Conservation (phyloP, 2,888 invertebrate species). For the Ferrisia virgata region DNA sequence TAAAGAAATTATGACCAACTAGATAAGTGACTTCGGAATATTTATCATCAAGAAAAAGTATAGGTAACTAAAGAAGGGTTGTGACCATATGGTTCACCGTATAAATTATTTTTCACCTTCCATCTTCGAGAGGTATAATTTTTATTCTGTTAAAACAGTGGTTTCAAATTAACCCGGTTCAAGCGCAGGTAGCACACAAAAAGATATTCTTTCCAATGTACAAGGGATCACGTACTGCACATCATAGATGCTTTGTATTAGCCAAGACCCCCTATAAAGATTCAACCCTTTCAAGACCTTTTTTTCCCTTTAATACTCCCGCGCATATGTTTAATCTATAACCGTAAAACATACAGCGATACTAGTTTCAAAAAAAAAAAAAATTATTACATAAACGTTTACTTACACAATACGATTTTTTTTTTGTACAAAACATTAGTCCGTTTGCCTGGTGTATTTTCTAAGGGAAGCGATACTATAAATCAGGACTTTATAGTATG, state of each 20-base stretch:
- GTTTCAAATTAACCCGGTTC: neutral
- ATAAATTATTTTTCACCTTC: slow-evolving; percentile 6
- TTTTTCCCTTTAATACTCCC: neutral
- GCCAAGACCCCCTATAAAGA: neutral
- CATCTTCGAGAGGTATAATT: neutral
- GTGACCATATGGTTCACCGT: slow-evolving; percentile 21
- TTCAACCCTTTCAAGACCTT: neutral
- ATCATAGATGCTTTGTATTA: neutral
- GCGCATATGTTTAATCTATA: slow-evolving; percentile 1
- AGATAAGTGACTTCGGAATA: slow-evolving; percentile 26
- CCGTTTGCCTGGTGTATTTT: neutral
- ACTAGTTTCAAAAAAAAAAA: neutral
- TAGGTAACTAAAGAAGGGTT: neutral
- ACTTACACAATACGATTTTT: neutral
- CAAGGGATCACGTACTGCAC: neutral
- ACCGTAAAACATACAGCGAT: neutral
- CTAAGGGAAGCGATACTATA: too few species aligned
- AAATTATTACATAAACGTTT: neutral
- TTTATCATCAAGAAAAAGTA: neutral
- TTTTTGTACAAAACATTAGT: neutral
- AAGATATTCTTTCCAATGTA: neutral
- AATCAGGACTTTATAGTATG: too few species aligned
- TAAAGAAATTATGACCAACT: slow-evolving; percentile 30
- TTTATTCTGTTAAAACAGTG: slow-evolving; percentile 28
- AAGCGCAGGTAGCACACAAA: neutral